Base-by-base conservation (phyloP, 2,888 invertebrate species). In the Herminia tarsipennalis region DNA sequence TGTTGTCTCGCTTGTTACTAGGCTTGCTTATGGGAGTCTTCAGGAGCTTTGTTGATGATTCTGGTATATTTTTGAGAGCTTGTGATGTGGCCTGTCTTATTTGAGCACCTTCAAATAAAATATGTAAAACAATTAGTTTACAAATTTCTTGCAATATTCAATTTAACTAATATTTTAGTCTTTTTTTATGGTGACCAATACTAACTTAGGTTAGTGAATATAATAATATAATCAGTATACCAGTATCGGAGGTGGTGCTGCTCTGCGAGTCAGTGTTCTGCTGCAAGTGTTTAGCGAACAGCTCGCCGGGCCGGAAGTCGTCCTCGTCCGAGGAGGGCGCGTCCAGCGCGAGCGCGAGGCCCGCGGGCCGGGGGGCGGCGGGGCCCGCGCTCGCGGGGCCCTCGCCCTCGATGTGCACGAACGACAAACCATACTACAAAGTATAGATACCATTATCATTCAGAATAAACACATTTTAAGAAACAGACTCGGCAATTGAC, bases 371-470 rank as follows among this genome's bases (percentile, higher is more conserved):
- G 6, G 24, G 42, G 32, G 12, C 22, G 8, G 18, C 21, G 4
- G 42, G 13, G 3, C 16, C 4, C 2, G 22, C 8, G 3, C 56
- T 59, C 18, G 34, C 51, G 10, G 24, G 61, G 35, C 93, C 92
- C 53, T 94, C 92, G 41, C 78, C 81, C 54, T 78, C 81, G 5
- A 97, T 82, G 68, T 94, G 95, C 34, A 98, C 88, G 81, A 98
- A 98, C 0, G 96, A 94, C 8, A 98, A 78, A 0, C 98, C 98
- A 82, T 94, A 98, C 81, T 95, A 73, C 12, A 13, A 1, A 20
- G n/a, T n/a, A n/a, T n/a, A n/a, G n/a, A n/a, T n/a, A n/a, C n/a
- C n/a, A n/a, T n/a, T n/a, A n/a, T n/a, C n/a, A n/a, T n/a, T n/a
- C n/a, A n/a, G n/a, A n/a, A n/a, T n/a, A n/a, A n/a, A n/a, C n/a